phyloP scores from a whole-genome alignment of 2,113 vertebrate species.

The Siniperca chuatsi region DNA sequence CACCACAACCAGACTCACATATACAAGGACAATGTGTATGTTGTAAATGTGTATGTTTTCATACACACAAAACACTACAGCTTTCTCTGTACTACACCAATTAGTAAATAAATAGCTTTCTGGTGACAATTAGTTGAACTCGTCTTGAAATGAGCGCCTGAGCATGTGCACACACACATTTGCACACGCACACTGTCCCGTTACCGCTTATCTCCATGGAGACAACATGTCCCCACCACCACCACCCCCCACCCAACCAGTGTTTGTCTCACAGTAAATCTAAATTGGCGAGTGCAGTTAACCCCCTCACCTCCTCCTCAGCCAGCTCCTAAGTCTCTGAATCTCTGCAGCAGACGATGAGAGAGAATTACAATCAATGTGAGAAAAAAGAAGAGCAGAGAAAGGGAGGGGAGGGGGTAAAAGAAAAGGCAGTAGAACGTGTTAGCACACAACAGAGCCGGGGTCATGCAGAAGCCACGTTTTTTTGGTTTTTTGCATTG shows the following conservation, averaged over 20 bases:
- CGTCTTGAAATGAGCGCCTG: conserved; percentile 44
- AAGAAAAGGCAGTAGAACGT: conserved; percentile 49
- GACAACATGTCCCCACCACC: conserved; percentile 49
- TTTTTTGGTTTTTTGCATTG: conserved; percentile 16
- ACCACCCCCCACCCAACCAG: conserved; percentile 19
- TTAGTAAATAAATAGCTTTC: conserved; percentile 66
- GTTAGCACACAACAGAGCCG: conserved; percentile 50
- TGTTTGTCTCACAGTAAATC: conserved; percentile 77
- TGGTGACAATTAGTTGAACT: conserved; percentile 68
- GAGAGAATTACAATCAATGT: conserved; percentile 65
- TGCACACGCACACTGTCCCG: conserved; percentile 34
- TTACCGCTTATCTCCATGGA: conserved; percentile 74
- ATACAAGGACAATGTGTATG: not conserved
- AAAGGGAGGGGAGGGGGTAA: not conserved
- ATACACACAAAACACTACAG: not conserved
- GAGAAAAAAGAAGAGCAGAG: conserved; percentile 32
- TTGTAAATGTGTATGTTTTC: conserved; percentile 1
- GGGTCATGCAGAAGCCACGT: conserved; percentile 59
- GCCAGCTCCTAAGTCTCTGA: conserved; percentile 32
- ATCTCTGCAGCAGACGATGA: conserved; percentile 47
- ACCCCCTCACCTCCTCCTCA: conserved; percentile 65
- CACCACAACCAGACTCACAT: not conserved
- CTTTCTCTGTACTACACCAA: conserved; percentile 10
- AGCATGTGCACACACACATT: conserved; percentile 33
- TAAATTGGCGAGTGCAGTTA: conserved; percentile 79